These are phyloP conservation scores for Drosophila lacertosa DNA, from an alignment of 1,140 invertebrate species.

Conservation along the genomic window DNA sequence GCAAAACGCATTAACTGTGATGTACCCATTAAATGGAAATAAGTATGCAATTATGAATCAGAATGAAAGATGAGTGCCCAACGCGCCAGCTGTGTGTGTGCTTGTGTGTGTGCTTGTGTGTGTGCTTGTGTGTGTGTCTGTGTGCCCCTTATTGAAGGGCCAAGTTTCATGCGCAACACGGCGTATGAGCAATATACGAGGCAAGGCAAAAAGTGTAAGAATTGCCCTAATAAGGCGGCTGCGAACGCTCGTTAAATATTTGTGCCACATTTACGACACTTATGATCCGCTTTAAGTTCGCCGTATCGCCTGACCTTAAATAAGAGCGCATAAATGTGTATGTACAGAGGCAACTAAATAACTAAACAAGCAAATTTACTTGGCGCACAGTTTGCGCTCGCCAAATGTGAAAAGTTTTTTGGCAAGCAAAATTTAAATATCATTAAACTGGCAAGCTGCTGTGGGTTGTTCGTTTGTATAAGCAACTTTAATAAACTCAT, in stretches of 20 bases:
- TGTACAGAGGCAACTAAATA: constrained; percentile 24
- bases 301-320: constrained; percentile 20
- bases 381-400: constrained; percentile 4
- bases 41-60: constrained; percentile 49
- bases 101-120: too few species aligned
- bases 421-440: constrained; percentile 69
- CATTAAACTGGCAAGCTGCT: constrained; percentile 52
- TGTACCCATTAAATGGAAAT: constrained; percentile 48
- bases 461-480: constrained; percentile 26
- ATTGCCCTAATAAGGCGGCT: constrained; percentile 38
- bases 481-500: constrained; percentile 58
- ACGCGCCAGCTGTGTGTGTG: background rate
- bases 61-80: constrained; percentile 8
- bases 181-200: constrained; percentile 42
- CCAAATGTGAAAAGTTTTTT: constrained; percentile 38
- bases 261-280: constrained; percentile 43
- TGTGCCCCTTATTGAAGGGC: constrained; percentile 17
- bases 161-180: constrained; percentile 15
- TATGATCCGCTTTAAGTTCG: constrained; percentile 37
- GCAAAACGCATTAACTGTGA: constrained; percentile 41
- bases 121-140: too few species aligned
- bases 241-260: constrained; percentile 42
- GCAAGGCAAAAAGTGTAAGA: constrained; percentile 18
- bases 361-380: constrained; percentile 32
- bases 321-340: constrained; percentile 7